Conservation (phyloP, 2,888 invertebrate species). For the Agrochola circellaris region DNA sequence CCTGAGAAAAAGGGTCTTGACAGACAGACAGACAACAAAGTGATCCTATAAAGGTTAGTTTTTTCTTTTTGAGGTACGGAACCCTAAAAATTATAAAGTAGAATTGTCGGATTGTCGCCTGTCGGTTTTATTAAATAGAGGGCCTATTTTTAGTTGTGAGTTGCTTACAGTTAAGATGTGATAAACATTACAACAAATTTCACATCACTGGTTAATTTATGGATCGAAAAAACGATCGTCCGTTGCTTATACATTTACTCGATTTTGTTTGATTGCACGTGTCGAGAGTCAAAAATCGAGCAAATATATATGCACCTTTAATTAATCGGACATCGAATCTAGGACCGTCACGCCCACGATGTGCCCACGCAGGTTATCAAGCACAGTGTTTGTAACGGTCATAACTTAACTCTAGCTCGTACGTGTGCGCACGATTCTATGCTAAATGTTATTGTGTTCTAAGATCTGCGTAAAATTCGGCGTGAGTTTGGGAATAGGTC, state of each 20-base stretch:
- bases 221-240: neutral
- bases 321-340: conserved; percentile 54
- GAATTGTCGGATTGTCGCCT: no score
- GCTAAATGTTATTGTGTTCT: conserved; percentile 27
- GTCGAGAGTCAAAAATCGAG: neutral
- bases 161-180: neutral
- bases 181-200: no score
- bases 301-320: conserved; percentile 28
- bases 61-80: no score
- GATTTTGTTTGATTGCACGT: neutral
- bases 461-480: conserved; percentile 15
- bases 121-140: neutral
- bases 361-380: conserved; percentile 50
- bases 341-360: conserved; percentile 57
- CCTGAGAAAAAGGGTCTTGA: no score
- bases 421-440: conserved; percentile 42
- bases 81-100: no score
- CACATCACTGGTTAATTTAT: neutral
- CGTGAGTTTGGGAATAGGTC: conserved; percentile 10
- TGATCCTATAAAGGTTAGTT: no score
- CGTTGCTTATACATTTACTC: neutral
- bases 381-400: conserved; percentile 41
- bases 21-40: no score
- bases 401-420: conserved; percentile 44
- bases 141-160: no score